Evolutionary conservation across 2,888 invertebrate genomes (phyloP).

Genomic region (Drosophila paramelanica): DNA sequence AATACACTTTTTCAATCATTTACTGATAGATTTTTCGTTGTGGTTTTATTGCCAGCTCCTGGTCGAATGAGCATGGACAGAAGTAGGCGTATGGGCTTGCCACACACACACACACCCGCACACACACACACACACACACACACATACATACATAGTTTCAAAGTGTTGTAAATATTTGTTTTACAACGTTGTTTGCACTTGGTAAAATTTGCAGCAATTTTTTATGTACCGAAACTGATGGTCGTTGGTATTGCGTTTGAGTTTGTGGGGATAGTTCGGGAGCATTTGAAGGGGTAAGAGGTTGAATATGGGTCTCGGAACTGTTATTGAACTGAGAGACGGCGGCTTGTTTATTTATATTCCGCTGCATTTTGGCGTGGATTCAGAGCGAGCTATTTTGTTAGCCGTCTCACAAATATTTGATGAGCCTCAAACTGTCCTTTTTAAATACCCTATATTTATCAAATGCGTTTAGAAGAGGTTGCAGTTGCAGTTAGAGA

Average conservation of each 20-base stretch:
- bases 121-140: constrained; percentile 1
- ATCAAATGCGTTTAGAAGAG: neutral
- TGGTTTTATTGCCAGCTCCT: constrained; percentile 52
- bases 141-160: constrained; percentile 51
- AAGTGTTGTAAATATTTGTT: constrained; percentile 78
- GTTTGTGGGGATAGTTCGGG: neutral
- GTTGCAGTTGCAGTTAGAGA: neutral
- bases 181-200: constrained; percentile 73
- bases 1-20: constrained; percentile 66
- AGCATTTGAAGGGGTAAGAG: neutral
- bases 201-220: constrained; percentile 70
- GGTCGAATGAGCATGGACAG: constrained; percentile 38
- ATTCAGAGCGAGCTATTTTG: constrained; percentile 75
- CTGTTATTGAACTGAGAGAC: constrained; percentile 29
- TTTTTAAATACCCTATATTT: constrained; percentile 10
- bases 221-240: constrained; percentile 55
- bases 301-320: constrained; percentile 33
- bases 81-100: constrained; percentile 19
- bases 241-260: constrained; percentile 33
- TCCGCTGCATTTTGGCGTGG: constrained; percentile 58
- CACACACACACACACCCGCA: constrained; percentile 8
- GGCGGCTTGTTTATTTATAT: constrained; percentile 58
- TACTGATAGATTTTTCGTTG: constrained; percentile 64
- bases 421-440: constrained; percentile 46
- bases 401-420: constrained; percentile 71